Percentiles rank a stretch among this genome's conserved stretches.
These are phyloP conservation scores for Drosophila triauraria DNA, from an alignment of 1,140 invertebrate genomes.

Conservation along the genomic window DNA sequence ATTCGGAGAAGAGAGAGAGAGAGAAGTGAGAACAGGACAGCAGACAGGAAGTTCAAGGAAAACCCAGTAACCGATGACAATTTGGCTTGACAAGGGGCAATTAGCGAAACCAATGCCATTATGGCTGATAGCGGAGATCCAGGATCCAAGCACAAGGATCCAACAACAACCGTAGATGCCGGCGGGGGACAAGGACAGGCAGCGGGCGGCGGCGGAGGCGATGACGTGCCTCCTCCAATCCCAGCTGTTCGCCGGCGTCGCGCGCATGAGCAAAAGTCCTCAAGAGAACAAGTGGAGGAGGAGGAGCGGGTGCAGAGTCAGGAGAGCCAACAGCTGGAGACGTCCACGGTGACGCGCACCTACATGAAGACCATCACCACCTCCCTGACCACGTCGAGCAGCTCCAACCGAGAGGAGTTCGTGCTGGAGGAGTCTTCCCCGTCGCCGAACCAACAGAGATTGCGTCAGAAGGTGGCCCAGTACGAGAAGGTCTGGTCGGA, in stretches of 20 bases:
- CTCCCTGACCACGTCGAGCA: slow-evolving; percentile 66
- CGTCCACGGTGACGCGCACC: slow-evolving; percentile 76
- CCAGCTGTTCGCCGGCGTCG: slow-evolving; percentile 79
- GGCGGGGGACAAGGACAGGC: slow-evolving; percentile 8
- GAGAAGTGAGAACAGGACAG: slow-evolving; percentile 19
- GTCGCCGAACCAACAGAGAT: slow-evolving; percentile 86
- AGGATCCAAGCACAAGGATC: slow-evolving; percentile 75
- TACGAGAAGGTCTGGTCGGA: slow-evolving; percentile 92
- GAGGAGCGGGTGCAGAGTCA: slow-evolving; percentile 22
- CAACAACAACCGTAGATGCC: slow-evolving; percentile 64
- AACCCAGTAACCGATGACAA: slow-evolving; percentile 65
- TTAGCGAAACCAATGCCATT: slow-evolving; percentile 76
- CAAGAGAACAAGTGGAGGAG: slow-evolving; percentile 37
- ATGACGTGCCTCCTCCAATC: slow-evolving; percentile 70
- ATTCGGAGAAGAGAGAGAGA: slow-evolving; percentile 2
- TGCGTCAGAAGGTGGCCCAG: slow-evolving; percentile 90
- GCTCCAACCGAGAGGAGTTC: slow-evolving; percentile 40
- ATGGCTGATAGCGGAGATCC: slow-evolving; percentile 80
- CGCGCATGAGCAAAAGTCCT: slow-evolving; percentile 65
- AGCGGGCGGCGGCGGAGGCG: slow-evolving; percentile 17
- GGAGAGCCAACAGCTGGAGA: slow-evolving; percentile 71
- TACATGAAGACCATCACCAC: slow-evolving; percentile 79
- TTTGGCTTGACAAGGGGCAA: slow-evolving; percentile 49
- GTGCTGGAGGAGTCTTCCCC: slow-evolving; percentile 59
- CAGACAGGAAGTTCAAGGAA: slow-evolving; percentile 22